phyloP scores from a whole-genome alignment of 2,888 invertebrate species.

The Caenorhabditis plicata region DNA sequence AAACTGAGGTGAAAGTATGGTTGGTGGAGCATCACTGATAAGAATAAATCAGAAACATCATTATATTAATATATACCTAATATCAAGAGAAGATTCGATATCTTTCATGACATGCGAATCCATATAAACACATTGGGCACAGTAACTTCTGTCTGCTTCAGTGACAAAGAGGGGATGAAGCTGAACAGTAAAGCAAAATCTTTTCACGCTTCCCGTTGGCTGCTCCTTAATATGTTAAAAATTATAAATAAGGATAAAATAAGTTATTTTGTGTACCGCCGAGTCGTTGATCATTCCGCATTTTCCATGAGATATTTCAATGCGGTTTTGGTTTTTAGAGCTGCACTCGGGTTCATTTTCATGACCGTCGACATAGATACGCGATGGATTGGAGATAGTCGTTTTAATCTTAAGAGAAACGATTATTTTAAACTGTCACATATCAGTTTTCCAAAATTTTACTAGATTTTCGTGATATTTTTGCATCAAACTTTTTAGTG shows the following conservation, averaged over 20 bases:
- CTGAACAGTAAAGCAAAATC: conserved; percentile 61
- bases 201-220: conserved; percentile 51
- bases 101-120: conserved; percentile 59
- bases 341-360: conserved; percentile 55
- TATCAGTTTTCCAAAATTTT: neutral
- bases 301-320: conserved; percentile 55
- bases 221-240: neutral
- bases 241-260: neutral
- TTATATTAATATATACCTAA: conserved; percentile 35
- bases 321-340: conserved; percentile 54
- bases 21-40: conserved; percentile 57
- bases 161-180: conserved; percentile 65
- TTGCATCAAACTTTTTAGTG: too few relatives aligned
- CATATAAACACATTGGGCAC: conserved; percentile 65
- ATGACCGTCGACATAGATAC: conserved; percentile 61
- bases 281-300: conserved; percentile 62
- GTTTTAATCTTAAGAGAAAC: conserved; percentile 52
- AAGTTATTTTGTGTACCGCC: conserved; percentile 34
- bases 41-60: neutral
- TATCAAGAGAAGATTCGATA: conserved; percentile 56
- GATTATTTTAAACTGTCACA: neutral
- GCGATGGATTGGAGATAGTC: conserved; percentile 61
- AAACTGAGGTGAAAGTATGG: conserved; percentile 61
- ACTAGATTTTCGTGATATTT: too few relatives aligned
- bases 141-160: conserved; percentile 63